phyloP scores from a whole-genome alignment of 2,113 vertebrate genomes.

The Lampris incognitus region DNA sequence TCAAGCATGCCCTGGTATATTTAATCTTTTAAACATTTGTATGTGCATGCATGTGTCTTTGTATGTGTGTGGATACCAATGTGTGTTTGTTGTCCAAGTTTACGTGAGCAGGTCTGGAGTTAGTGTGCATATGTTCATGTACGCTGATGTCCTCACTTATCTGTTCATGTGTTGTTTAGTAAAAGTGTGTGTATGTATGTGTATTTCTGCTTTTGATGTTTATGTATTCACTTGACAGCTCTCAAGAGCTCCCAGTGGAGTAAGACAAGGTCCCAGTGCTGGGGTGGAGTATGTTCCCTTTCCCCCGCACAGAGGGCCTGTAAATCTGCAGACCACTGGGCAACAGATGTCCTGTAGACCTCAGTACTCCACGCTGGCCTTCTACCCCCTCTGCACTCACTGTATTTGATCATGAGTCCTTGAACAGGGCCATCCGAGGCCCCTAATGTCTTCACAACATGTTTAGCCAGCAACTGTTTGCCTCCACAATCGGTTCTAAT shows the following conservation, averaged over 20 bases:
- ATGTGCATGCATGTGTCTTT: background rate
- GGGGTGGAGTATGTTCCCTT: conserved; percentile 9
- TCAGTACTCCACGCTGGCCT: background rate
- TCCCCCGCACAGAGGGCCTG: conserved; percentile 37
- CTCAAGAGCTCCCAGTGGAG: conserved; percentile 61
- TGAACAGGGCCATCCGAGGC: conserved; percentile 68
- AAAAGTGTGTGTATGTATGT: conserved; percentile 14
- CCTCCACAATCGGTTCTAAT: conserved; percentile 76
- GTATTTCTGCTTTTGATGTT: conserved; percentile 30
- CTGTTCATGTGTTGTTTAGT: conserved; percentile 9
- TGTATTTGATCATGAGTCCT: conserved; percentile 74
- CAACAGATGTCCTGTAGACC: conserved; percentile 71
- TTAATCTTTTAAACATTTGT: background rate
- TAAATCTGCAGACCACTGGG: conserved; percentile 67
- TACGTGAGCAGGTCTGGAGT: conserved; percentile 48
- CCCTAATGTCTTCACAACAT: conserved; percentile 78
- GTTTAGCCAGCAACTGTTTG: conserved; percentile 75
- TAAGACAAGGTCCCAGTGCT: conserved; percentile 39
- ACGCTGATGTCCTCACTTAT: background rate
- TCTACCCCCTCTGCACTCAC: conserved; percentile 24
- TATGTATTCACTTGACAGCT: conserved; percentile 54
- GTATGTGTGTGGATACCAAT: conserved; percentile 1
- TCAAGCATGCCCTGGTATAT: background rate
- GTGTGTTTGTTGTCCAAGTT: conserved; percentile 27
- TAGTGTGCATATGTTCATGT: conserved; percentile 2